Percentiles rank a stretch among this genome's conserved stretches.
Evolutionary conservation across 2,888 invertebrate species (phyloP).

Genomic region (Lamproptera curius): DNA sequence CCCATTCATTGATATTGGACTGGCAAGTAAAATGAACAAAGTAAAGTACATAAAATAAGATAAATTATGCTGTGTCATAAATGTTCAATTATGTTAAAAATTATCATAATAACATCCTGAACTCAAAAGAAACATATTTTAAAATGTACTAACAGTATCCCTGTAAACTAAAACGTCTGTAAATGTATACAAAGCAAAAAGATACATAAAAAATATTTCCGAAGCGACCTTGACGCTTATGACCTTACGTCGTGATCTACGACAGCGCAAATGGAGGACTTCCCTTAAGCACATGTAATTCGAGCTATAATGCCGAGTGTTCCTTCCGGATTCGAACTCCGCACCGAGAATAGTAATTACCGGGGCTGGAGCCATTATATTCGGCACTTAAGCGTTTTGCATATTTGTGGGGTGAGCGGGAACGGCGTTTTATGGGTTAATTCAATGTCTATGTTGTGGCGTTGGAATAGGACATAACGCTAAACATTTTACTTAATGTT

Average conservation of each 20-base stretch:
- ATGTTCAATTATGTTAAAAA: too few species aligned
- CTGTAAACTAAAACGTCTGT: too few species aligned
- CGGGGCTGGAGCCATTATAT: constrained; percentile 1
- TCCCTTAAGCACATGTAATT: constrained; percentile 5
- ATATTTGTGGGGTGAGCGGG: background rate
- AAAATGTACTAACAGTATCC: too few species aligned
- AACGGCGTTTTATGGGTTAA: background rate
- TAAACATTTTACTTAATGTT: too few species aligned
- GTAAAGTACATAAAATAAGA: too few species aligned
- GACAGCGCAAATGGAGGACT: constrained; percentile 3
- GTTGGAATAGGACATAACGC: too few species aligned
- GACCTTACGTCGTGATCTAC: constrained; percentile 13
- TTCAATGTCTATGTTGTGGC: too few species aligned
- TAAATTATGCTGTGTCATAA: too few species aligned
- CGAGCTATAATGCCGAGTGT: constrained; percentile 7
- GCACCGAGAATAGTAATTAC: constrained; percentile 14
- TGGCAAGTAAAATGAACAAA: too few species aligned
- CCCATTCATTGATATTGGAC: too few species aligned
- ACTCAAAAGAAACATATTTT: too few species aligned
- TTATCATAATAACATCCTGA: too few species aligned
- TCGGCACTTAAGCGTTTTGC: constrained; percentile 2
- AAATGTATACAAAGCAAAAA: background rate
- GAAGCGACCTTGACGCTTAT: constrained; percentile 3
- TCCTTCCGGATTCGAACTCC: constrained; percentile 17
- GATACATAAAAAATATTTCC: background rate